These are phyloP conservation scores for Leptinotarsa tumamoca DNA, from an alignment of 2,888 invertebrate genomes.

Conservation along the genomic window DNA sequence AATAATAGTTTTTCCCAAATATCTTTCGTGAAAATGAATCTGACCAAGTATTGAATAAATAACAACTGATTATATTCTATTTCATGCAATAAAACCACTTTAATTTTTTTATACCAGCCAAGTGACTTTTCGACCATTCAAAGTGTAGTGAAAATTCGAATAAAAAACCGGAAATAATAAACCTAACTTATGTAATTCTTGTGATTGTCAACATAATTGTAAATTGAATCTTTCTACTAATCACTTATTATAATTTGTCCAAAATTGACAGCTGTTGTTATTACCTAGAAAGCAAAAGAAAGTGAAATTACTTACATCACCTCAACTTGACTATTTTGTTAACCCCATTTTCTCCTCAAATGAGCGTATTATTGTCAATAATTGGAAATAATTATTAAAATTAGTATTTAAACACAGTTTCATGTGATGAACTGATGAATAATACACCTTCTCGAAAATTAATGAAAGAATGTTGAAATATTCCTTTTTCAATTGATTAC, in stretches of 20 bases:
- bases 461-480: too few relatives aligned
- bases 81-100: too few relatives aligned
- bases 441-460: too few relatives aligned
- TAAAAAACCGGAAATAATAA: not conserved
- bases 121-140: too few relatives aligned
- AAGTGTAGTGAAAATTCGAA: too few relatives aligned
- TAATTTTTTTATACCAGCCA: too few relatives aligned
- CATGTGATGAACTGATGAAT: not conserved
- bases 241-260: not conserved
- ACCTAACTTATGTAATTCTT: not conserved
- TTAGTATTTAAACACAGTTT: not conserved
- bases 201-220: not conserved
- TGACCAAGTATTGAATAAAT: too few relatives aligned
- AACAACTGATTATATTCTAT: too few relatives aligned
- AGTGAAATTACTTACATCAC: constrained; percentile 2
- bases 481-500: too few relatives aligned
- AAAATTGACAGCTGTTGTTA: not conserved
- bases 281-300: constrained; percentile 4
- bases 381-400: not conserved
- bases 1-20: too few relatives aligned
- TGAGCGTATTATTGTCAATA: not conserved
- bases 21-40: too few relatives aligned
- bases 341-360: constrained; percentile 4
- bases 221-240: not conserved
- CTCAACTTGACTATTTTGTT: not conserved